Conservation (phyloP, 2,113 vertebrate genomes). For the Ceyx melanurus region DNA sequence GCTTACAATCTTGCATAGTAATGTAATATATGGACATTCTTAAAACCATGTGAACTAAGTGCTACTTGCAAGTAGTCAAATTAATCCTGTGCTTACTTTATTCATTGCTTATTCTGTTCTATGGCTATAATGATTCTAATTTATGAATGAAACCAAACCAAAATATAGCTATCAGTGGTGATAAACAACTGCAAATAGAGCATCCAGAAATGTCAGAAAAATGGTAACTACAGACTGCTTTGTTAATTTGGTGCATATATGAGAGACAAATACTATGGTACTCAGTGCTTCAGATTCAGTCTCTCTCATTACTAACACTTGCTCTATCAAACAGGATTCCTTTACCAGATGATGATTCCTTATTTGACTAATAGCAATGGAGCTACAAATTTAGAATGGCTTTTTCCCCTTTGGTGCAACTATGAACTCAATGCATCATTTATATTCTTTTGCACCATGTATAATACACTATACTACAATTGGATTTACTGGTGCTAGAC, state of each 20-base stretch:
- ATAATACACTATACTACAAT: conserved; percentile 52
- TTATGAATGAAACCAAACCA: not conserved
- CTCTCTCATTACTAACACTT: not conserved
- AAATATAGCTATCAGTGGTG: not conserved
- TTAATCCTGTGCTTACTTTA: not conserved
- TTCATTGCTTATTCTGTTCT: not conserved
- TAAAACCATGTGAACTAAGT: not conserved
- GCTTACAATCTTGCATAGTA: not conserved
- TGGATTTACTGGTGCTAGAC: conserved; percentile 65
- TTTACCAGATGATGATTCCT: conserved; percentile 9
- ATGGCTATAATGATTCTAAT: not conserved
- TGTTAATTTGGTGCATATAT: not conserved
- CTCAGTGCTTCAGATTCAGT: not conserved
- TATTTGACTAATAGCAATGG: conserved; percentile 35
- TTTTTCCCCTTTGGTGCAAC: conserved; percentile 40
- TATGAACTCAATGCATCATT: conserved; percentile 56
- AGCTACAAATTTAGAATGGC: conserved; percentile 47
- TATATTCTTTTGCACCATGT: conserved; percentile 43
- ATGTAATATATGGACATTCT: not conserved
- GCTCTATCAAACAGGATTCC: not conserved
- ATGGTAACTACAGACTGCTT: not conserved
- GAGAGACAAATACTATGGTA: not conserved
- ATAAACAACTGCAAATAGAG: not conserved
- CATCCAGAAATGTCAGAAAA: not conserved
- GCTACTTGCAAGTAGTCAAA: not conserved